Evolutionary conservation across 2,888 invertebrate genomes (phyloP).

Genomic region (Mythimna albipuncta): DNA sequence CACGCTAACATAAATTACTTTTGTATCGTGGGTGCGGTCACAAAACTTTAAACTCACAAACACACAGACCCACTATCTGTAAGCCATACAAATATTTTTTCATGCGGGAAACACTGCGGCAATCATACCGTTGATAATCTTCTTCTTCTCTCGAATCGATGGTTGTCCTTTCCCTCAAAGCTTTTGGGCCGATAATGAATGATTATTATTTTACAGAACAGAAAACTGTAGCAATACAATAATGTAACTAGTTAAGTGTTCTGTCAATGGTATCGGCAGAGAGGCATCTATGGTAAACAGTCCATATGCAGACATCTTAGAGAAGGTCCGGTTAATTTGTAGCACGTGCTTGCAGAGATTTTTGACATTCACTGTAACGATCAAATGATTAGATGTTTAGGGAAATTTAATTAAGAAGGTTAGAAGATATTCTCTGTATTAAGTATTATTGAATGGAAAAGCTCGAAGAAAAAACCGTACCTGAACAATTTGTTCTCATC

Average conservation of each 20-base stretch:
- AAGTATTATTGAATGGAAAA: neutral
- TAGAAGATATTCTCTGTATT: neutral
- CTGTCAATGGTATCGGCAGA: constrained; percentile 39
- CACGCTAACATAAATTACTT: too few species aligned
- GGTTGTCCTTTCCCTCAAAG: too few species aligned
- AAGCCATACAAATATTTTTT: too few species aligned
- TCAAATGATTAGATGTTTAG: neutral
- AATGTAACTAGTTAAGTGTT: constrained; percentile 47
- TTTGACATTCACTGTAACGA: neutral
- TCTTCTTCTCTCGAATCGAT: too few species aligned
- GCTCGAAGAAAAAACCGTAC: neutral
- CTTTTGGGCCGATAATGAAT: neutral
- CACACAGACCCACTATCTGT: too few species aligned
- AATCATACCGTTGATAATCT: too few species aligned
- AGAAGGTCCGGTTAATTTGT: constrained; percentile 30
- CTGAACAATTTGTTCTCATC: constrained; percentile 4
- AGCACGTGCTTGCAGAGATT: constrained; percentile 2
- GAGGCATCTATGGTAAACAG: constrained; percentile 50
- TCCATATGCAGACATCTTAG: constrained; percentile 44
- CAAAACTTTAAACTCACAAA: too few species aligned
- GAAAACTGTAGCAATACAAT: constrained; percentile 53
- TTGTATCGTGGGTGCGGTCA: too few species aligned
- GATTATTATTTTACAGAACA: neutral
- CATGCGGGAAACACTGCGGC: too few species aligned
- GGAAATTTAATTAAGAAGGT: neutral